Percentiles rank a stretch among this genome's conserved stretches.
These are phyloP conservation scores for Chaunax sp. DNA, from an alignment of 2,797 vertebrate species.

Conservation along the genomic window DNA sequence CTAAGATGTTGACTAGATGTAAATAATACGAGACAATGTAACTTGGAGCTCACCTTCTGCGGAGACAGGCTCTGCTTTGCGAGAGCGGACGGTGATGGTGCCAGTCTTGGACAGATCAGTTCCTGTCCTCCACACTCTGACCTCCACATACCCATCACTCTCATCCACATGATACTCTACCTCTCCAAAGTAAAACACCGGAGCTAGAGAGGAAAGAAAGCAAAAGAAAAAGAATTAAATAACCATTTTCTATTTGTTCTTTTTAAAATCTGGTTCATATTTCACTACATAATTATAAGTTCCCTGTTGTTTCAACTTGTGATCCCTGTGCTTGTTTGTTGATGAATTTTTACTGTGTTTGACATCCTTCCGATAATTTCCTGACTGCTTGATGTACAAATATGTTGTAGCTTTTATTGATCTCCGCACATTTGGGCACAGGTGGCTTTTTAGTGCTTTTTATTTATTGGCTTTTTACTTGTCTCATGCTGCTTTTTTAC, in stretches of 20 bases:
- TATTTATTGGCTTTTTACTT: background rate
- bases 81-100: conserved; percentile 90
- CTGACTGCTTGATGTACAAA: background rate
- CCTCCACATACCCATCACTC: conserved; percentile 87
- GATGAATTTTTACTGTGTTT: background rate
- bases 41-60: conserved; percentile 87
- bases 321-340: background rate
- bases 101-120: conserved; percentile 89
- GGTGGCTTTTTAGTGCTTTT: background rate
- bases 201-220: conserved; percentile 63
- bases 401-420: background rate
- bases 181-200: conserved; percentile 90
- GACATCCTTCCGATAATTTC: background rate
- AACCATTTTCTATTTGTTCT: background rate
- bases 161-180: conserved; percentile 88
- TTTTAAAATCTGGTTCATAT: too few species aligned
- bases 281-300: too few species aligned
- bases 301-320: too few species aligned
- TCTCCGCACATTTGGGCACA: background rate
- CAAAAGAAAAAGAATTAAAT: background rate
- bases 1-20: background rate
- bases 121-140: conserved; percentile 90
- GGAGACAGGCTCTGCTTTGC: conserved; percentile 86
- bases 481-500: background rate
- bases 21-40: background rate